Evolutionary conservation across 2,888 invertebrate genomes (phyloP), one percentile per base, ranked within the genome.

Genomic region (Tenthredo distinguenda): DNA sequence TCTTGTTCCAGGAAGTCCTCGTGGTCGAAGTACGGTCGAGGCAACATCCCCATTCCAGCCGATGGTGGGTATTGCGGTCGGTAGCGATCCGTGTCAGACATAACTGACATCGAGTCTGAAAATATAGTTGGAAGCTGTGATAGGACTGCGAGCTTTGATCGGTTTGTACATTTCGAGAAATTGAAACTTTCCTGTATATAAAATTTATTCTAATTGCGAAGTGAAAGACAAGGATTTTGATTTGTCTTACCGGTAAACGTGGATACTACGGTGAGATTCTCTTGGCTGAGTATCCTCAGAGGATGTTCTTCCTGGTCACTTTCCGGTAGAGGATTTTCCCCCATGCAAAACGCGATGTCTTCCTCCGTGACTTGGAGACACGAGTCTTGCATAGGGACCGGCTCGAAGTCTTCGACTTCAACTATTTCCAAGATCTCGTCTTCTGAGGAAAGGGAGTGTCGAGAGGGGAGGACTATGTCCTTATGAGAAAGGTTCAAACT

Each of bases 291-390:
- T 89, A 98, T 97, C 88, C 98, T 95, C 81, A 98, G 94, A 0
- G 98, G 98, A 95, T 98, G 98, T 91, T 97, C 97, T 87, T 97
- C 96, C 91, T 96, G 96, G 90, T 97, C 97, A 40, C 96, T 95
- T 93, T 97, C 96, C 0, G 96, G 96, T 55, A 97, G 92, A 72
- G 96, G 96, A 94, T 96, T 96, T 90, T 96, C 96, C 65, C 96
- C 96, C 97, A 98, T 98, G 90, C 98, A 97, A 84, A 96, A 95
- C 5, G 98, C 97, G 87, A 98, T 98, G 92, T 98, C 98, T 94
- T 98, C 98, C 94, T 98, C 98, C 7, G 98, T 98, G 84, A 98
- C 98, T 95, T 98, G 98, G 84, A 98, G 95, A 89, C 98, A 98
- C 86, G 96, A 96, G 93, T 97, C 98, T 93, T 97, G 97, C 95